Conservation (phyloP, 1,140 invertebrate species). For the Hypothenemus hampei region DNA sequence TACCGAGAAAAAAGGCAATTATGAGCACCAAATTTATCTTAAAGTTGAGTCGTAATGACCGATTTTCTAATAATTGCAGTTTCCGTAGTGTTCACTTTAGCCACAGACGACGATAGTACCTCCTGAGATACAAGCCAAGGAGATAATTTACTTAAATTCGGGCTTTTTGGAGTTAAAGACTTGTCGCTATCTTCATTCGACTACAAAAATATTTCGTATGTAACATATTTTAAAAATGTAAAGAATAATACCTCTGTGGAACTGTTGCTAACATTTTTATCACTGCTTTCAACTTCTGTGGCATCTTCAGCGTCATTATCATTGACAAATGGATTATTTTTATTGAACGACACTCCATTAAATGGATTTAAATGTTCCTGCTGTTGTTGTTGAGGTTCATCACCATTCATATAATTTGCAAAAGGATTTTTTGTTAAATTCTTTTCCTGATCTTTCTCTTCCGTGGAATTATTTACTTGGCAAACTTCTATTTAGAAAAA, state of each 20-base stretch:
- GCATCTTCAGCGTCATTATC: conserved; percentile 18
- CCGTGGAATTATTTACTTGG: conserved; percentile 25
- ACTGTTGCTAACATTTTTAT: conserved; percentile 17
- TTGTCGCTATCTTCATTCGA: conserved; percentile 14
- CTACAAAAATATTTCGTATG: too few species aligned
- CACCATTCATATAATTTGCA: conserved; percentile 45
- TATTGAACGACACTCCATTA: conserved; percentile 24
- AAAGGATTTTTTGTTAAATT: conserved; percentile 39
- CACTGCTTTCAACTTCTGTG: conserved; percentile 24
- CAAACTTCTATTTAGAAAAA: conserved; percentile 24
- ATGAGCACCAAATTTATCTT: neutral
- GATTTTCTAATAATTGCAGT: conserved; percentile 72
- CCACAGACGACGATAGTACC: conserved; percentile 51
- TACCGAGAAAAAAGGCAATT: too few species aligned
- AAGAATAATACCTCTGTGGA: conserved; percentile 8
- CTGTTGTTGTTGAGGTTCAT: too few species aligned
- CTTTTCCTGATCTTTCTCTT: conserved; percentile 23
- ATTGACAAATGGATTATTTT: conserved; percentile 43
- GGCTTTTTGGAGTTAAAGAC: conserved; percentile 43
- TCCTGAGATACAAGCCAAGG: conserved; percentile 77
- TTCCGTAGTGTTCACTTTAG: conserved; percentile 59
- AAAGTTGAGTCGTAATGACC: conserved; percentile 79
- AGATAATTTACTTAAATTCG: conserved; percentile 54
- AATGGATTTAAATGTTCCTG: conserved; percentile 55
- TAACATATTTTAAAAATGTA: neutral